These are phyloP conservation scores for Acrocephalus scirpaceus DNA, from an alignment of 2,797 vertebrate genomes.

Conservation along the genomic window DNA sequence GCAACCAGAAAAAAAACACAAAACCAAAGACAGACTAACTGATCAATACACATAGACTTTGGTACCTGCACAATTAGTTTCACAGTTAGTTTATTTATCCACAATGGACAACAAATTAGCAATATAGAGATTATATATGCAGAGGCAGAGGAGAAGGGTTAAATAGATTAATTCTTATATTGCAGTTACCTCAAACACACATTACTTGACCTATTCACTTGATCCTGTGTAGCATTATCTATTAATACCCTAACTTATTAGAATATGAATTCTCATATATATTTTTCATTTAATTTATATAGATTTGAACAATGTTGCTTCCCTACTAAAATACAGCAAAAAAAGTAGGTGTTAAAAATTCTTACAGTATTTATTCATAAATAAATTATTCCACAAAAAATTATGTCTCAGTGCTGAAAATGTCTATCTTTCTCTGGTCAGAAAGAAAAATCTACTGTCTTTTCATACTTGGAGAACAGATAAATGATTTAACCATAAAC, in stretches of 20 bases:
- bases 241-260: background rate
- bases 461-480: background rate
- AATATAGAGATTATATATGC: background rate
- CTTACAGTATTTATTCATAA: background rate
- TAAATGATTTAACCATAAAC: background rate
- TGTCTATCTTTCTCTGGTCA: background rate
- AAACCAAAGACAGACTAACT: background rate
- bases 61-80: background rate
- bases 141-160: background rate
- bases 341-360: background rate
- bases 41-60: background rate
- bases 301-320: background rate
- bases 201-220: background rate
- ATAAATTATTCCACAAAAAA: background rate
- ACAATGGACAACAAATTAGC: background rate
- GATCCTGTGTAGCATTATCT: background rate
- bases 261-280: background rate
- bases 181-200: background rate
- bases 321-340: background rate
- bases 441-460: background rate
- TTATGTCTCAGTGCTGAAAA: background rate
- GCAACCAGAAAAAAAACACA: background rate
- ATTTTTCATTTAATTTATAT: background rate
- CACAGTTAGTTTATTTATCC: background rate
- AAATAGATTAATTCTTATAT: background rate